A percentile compares a stretch with the other conserved stretches of the same genome.
These are phyloP conservation scores for Cosmopolites sordidus DNA, from an alignment of 2,888 invertebrate species.

Conservation along the genomic window DNA sequence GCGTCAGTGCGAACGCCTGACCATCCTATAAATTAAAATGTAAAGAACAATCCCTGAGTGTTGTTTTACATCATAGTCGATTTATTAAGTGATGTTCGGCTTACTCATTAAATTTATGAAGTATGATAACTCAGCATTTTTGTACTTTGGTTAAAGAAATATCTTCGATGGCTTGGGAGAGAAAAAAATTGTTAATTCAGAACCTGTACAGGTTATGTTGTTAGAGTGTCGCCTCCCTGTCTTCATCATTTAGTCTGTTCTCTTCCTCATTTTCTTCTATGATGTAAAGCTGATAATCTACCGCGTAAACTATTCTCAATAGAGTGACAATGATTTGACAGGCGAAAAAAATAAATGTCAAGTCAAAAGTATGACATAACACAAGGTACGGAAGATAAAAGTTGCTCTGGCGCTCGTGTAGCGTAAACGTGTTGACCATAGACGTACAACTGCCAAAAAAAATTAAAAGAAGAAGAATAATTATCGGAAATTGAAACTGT, in stretches of 20 bases:
- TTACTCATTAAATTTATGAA: no score
- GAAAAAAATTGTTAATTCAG: no score
- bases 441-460: conserved; percentile 30
- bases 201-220: no score
- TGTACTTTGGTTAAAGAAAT: no score
- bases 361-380: conserved; percentile 16
- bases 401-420: conserved; percentile 29
- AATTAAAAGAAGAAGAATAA: background rate
- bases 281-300: conserved; percentile 32
- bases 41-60: no score
- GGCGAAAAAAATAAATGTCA: conserved; percentile 33
- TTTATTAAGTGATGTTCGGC: no score
- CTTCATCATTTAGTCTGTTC: background rate
- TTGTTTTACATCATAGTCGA: no score
- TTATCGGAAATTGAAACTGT: no score
- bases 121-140: no score
- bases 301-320: conserved; percentile 32
- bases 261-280: conserved; percentile 12
- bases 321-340: conserved; percentile 30
- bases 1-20: no score
- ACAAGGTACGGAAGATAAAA: conserved; percentile 16
- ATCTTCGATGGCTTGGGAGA: no score
- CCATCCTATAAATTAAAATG: no score
- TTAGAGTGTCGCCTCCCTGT: background rate
- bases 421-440: conserved; percentile 35